Conservation (phyloP, 2,888 invertebrate genomes). For the Camponotus fellah region DNA sequence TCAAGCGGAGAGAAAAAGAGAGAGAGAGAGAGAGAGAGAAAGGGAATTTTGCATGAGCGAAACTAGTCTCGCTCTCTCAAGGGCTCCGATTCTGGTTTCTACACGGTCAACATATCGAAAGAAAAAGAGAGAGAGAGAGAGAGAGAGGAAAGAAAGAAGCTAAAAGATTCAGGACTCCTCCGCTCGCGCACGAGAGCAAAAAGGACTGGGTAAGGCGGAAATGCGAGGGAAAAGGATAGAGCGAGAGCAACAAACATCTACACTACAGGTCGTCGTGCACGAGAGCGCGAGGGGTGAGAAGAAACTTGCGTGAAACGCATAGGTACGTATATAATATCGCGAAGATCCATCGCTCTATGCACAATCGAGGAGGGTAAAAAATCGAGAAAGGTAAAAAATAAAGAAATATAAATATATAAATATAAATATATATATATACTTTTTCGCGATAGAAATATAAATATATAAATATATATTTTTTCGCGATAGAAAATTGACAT, state of each 20-base stretch:
- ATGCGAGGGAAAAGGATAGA: constrained; percentile 10
- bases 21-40: constrained; percentile 23
- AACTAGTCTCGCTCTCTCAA: constrained; percentile 66
- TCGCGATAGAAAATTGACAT: background rate
- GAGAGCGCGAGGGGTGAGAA: constrained; percentile 24
- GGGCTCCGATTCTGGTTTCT: constrained; percentile 60
- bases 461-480: no score
- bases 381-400: no score
- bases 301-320: constrained; percentile 31
- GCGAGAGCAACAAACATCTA: constrained; percentile 11
- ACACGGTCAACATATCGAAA: constrained; percentile 31
- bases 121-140: constrained; percentile 24
- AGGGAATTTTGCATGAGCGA: constrained; percentile 49
- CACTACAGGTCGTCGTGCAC: constrained; percentile 13
- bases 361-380: background rate
- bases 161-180: constrained; percentile 16
- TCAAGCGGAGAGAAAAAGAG: constrained; percentile 22
- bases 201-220: constrained; percentile 4
- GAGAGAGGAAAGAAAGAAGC: constrained; percentile 8
- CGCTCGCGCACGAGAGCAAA: constrained; percentile 6
- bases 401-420: no score
- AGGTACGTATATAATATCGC: constrained; percentile 14
- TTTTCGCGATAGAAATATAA: background rate
- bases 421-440: no score
- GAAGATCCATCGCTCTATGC: constrained; percentile 18